Percentiles rank a stretch among this genome's conserved stretches.
phyloP scores from a whole-genome alignment of 2,797 vertebrate genomes.

The Poeciliopsis paucimaculata region DNA sequence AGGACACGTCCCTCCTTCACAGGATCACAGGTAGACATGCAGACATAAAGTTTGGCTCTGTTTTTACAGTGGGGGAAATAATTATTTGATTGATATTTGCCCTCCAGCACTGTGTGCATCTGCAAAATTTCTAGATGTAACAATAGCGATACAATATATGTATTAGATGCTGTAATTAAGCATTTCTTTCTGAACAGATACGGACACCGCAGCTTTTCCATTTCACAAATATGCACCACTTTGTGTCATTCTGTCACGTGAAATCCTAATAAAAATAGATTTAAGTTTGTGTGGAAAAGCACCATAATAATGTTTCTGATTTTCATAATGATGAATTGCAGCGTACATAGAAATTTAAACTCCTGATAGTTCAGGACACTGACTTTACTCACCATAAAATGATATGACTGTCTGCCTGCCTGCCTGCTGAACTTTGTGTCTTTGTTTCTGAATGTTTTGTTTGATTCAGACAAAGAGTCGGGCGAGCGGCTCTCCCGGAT shows the following conservation, averaged over 20 bases:
- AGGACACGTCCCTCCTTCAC: constrained; percentile 94
- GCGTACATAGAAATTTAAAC: not conserved
- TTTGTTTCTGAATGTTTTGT: constrained; percentile 37
- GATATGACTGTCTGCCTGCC: not conserved
- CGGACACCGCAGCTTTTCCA: not conserved
- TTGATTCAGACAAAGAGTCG: constrained; percentile 92
- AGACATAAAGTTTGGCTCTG: not conserved
- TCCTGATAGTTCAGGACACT: not conserved
- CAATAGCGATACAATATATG: no score
- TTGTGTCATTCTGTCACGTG: not conserved
- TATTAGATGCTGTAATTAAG: not conserved
- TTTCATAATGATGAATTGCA: not conserved
- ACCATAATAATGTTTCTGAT: not conserved
- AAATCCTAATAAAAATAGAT: not conserved
- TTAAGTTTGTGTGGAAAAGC: not conserved
- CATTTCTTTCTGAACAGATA: not conserved
- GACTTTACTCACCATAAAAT: not conserved
- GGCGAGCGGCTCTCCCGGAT: constrained; percentile 94
- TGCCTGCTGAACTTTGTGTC: constrained; percentile 17
- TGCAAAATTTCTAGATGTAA: no score
- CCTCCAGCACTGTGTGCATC: no score
- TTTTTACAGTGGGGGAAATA: not conserved
- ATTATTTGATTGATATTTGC: not conserved
- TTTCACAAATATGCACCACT: not conserved
- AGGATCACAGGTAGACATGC: constrained; percentile 90